Base-by-base conservation (phyloP, 30 jellyfish, hydroid and myxozoan species). In the Rhopilema esculentum region DNA sequence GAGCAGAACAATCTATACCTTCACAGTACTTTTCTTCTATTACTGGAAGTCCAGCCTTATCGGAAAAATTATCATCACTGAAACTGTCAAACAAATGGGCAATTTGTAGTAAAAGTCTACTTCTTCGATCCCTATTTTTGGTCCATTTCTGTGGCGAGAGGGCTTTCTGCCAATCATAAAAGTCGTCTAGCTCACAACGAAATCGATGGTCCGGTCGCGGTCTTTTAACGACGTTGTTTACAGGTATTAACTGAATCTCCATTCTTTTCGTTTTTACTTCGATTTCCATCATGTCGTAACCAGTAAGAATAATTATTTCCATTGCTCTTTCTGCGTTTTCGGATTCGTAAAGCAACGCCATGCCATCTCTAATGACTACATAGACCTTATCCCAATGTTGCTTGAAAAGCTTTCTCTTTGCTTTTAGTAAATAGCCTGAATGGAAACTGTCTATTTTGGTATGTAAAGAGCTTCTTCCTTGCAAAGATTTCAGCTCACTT, bases 331-430 rank as follows among this genome's bases (percentile, higher is more conserved):
- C 76, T 19, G 70, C 91, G 21, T 31, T 25, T 27, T 82, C 91
- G 16, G 91, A 82, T 49, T 82, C 71, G 32, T 68, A 82, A 40
- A 82, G 66, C 19, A 82, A 29, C 77, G 68, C 48, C 77, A 69
- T 75, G 27, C 66, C 71, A 48, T 71, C 68, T 51, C 30, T 82
- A 18, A 82, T 69, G 0, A 82, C 74, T 30, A 77, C 91, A 69
- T n/a, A 82, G 1, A 82, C 85, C 27, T 53, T 49, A 50, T 82
- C 74, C 91, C 91, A 82, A 40, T 27, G 70, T 66, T 51, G 84
- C 27, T 72, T 71, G 27, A 82, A 0, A 4, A 82, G 24, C 65
- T 40, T 66, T 24, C 77, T 33, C 51, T 50, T 82, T 49, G 53
- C 26, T 27, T 25, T 33, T 9, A 16, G 69, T 48, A 82, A 24